Evolutionary conservation across 2,888 invertebrate species (phyloP).

Genomic region (Calephelis perditalis): DNA sequence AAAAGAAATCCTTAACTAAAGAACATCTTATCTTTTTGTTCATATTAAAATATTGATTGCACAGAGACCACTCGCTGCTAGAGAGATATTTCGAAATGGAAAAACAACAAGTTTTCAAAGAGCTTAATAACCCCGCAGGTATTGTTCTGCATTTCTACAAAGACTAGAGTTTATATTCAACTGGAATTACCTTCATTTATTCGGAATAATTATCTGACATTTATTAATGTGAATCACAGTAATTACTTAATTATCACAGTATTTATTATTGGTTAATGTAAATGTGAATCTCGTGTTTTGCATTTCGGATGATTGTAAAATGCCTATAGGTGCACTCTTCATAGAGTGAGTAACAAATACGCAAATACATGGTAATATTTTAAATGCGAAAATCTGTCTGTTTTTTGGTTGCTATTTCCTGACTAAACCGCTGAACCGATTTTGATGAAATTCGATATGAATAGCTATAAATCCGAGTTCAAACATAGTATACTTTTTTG

Average conservation of each 20-base stretch:
- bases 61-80: not conserved
- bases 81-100: slow-evolving; percentile 10
- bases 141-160: slow-evolving; percentile 6
- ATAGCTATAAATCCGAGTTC: no score
- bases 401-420: no score
- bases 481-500: no score
- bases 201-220: not conserved
- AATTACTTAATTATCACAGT: slow-evolving; percentile 4
- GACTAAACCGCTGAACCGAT: no score
- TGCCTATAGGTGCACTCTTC: no score
- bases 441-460: no score
- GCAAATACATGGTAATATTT: no score
- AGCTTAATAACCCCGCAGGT: slow-evolving; percentile 8
- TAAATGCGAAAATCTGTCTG: no score
- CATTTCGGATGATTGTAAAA: no score
- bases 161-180: not conserved
- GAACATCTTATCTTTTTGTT: not conserved
- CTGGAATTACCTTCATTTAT: not conserved
- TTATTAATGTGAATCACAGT: not conserved
- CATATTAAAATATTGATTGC: slow-evolving; percentile 7
- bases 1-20: not conserved
- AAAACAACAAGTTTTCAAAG: slow-evolving; percentile 11
- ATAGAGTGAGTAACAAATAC: no score
- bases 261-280: not conserved
- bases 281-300: no score